Evolutionary conservation across 92 coral and sea anemone genomes (phyloP).

Genomic region (Blastomussa wellsi): DNA sequence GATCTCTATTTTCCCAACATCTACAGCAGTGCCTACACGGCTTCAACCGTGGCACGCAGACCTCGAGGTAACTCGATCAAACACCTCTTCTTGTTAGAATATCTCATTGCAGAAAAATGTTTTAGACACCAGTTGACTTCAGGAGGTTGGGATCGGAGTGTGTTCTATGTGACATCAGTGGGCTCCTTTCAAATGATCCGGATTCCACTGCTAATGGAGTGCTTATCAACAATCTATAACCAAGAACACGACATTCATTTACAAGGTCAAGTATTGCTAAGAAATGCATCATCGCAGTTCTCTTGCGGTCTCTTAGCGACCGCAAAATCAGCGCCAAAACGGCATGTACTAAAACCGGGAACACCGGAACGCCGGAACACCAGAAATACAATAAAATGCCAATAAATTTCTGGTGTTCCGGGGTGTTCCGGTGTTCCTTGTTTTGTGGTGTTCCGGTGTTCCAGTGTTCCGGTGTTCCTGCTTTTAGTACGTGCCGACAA

Average conservation of each 20-base stretch:
- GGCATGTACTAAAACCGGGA: no score
- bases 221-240: constrained; percentile 40
- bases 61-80: neutral
- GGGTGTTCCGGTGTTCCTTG: no score
- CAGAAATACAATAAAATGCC: no score
- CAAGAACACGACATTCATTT: neutral
- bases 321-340: no score
- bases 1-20: neutral
- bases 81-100: neutral
- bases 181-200: constrained; percentile 32
- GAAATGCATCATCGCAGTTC: neutral
- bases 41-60: neutral
- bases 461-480: no score
- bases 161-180: constrained; percentile 40
- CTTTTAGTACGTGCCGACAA: no score
- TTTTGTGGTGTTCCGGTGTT: no score
- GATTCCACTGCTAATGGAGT: constrained; percentile 28
- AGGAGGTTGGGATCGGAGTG: constrained; percentile 56
- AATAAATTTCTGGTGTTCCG: no score
- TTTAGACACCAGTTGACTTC: constrained; percentile 45
- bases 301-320: no score
- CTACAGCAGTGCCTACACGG: neutral
- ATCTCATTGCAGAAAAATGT: neutral
- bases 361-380: no score
- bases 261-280: neutral